Evolutionary conservation across 1,140 invertebrate species (phyloP), one percentile per base, ranked within the genome.

Genomic region (Penaeus chinensis): DNA sequence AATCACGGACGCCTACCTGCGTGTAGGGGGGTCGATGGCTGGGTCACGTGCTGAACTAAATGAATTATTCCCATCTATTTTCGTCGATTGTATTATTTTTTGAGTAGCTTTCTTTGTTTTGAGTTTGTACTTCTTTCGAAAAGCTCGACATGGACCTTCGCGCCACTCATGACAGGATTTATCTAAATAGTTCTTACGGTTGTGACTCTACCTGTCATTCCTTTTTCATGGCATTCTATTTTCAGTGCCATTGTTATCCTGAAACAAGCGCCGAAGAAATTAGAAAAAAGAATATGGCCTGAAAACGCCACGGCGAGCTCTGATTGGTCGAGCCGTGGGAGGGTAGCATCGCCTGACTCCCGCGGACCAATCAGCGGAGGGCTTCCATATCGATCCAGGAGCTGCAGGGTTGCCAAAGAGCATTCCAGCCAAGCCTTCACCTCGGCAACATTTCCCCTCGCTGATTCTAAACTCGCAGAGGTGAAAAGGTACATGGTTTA

Each of bases 261-360:
- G 54, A 16, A 54, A 54, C 54, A 54, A 11, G 16, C 54, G 54
- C 16, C 54, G 54, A 54, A 54, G 54, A 82, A 62, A 74, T 27
- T 62, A 81, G 78, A 82, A 61, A 61, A 69, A 62, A 62, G 63
- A 87, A 42, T n/a, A 82, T 47, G 37, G 60, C 13, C 8, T 24
- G 54, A 69, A 87, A 81, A 82, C 80, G 60, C 32, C 22, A 19
- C 18, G 61, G 71, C 8, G 86, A 7, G 69, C 80, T 74, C 79
- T 82, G 79, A 87, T 87, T 87, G 86, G 86, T 87, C 71, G 62
- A 42, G n/a, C 69, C 60, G 86, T 87, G 86, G 86, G 86, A 87
- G 86, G 86, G 86, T 69, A 87, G 62, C 86, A 87, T 87, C 86
- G 86, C 86, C 86, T 87, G 86, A 87, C 80, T 79, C 86, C 54